These are phyloP conservation scores for Allygus modestus DNA, from an alignment of 2,888 invertebrate species.

Conservation along the genomic window DNA sequence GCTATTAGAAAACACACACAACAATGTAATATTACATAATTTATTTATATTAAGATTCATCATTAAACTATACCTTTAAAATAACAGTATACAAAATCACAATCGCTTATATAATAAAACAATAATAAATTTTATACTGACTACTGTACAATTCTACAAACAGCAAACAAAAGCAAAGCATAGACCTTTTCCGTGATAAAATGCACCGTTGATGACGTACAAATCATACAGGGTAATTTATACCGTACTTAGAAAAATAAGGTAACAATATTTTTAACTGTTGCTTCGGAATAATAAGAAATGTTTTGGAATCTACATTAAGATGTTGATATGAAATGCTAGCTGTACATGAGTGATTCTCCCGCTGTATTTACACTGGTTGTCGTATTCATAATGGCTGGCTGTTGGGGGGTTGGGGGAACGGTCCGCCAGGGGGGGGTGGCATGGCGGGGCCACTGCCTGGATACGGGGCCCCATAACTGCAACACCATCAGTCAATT, in stretches of 20 bases:
- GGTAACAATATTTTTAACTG: conserved; percentile 49
- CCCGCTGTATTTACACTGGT: conserved; percentile 28
- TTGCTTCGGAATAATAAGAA: conserved; percentile 19
- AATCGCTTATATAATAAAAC: conserved; percentile 54
- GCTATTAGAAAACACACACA: neutral
- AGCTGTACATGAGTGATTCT: conserved; percentile 32
- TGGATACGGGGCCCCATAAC: conserved; percentile 33
- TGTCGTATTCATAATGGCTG: conserved; percentile 41
- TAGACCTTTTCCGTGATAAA: neutral
- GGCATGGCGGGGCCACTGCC: conserved; percentile 25
- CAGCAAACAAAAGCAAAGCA: conserved; percentile 43
- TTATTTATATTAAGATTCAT: conserved; percentile 52
- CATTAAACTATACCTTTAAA: conserved; percentile 62
- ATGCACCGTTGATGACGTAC: conserved; percentile 37
- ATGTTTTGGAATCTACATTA: neutral
- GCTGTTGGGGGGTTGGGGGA: conserved; percentile 43
- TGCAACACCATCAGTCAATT: conserved; percentile 17
- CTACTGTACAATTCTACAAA: conserved; percentile 33
- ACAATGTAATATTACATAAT: conserved; percentile 43
- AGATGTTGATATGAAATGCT: conserved; percentile 48
- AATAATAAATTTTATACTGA: conserved; percentile 23
- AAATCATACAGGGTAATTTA: neutral
- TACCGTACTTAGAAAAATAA: conserved; percentile 41
- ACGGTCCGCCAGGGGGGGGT: neutral
- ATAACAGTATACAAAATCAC: conserved; percentile 63